phyloP scores from a whole-genome alignment of 2,797 vertebrate genomes.

The Sylvilagus floridanus region DNA sequence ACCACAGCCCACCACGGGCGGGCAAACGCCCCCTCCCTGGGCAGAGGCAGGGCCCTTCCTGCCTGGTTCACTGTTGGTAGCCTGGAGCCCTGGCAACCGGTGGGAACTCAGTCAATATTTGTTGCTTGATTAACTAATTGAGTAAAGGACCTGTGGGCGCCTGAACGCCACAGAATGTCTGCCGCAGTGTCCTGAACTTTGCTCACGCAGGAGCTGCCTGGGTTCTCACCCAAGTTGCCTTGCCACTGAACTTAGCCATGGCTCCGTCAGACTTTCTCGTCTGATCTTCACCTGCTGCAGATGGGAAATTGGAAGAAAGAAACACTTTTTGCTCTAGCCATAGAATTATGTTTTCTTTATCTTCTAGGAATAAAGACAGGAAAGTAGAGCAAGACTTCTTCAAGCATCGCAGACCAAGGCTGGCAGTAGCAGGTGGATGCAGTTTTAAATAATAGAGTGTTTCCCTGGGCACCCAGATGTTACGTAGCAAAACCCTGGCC shows the following conservation, averaged over 20 bases:
- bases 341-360: neutral
- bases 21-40: neutral
- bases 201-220: neutral
- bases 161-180: neutral
- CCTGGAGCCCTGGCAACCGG: rapidly evolving
- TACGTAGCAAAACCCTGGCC: neutral
- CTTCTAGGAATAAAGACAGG: neutral
- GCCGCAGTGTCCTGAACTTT: neutral
- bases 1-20: no score
- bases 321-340: neutral
- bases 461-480: neutral
- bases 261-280: neutral
- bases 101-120: neutral
- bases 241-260: neutral
- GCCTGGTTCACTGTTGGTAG: rapidly evolving
- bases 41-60: rapidly evolving
- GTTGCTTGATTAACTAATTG: neutral
- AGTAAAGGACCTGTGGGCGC: neutral
- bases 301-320: neutral
- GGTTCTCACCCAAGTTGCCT: neutral
- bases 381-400: neutral
- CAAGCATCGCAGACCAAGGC: neutral
- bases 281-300: neutral
- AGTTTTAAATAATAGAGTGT: rapidly evolving
- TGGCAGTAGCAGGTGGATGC: no score